These are phyloP conservation scores for Stictonetta naevosa DNA, from an alignment of 2,113 vertebrate genomes.

Conservation along the genomic window DNA sequence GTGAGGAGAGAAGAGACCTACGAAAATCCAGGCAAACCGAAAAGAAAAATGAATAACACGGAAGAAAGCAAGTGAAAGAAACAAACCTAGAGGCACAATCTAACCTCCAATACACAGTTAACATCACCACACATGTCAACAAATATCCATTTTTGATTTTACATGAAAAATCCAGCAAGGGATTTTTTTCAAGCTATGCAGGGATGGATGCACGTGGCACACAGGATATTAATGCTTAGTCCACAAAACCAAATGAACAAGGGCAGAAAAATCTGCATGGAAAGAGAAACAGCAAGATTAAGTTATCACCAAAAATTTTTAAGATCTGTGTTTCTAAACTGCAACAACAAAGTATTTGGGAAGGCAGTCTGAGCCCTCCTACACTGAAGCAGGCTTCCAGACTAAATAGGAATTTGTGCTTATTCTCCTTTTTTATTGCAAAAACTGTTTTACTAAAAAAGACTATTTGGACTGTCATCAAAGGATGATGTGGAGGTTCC, in stretches of 20 bases:
- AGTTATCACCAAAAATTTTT: background rate
- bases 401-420: background rate
- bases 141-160: constrained; percentile 28
- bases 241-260: background rate
- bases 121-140: background rate
- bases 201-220: background rate
- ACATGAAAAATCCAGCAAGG: constrained; percentile 18
- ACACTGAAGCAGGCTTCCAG: background rate
- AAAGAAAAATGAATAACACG: constrained; percentile 48
- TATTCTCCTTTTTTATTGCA: constrained; percentile 21
- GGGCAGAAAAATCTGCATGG: background rate
- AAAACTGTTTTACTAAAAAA: constrained; percentile 27
- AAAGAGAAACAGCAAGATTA: background rate
- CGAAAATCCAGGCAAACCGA: background rate
- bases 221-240: background rate
- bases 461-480: constrained; percentile 6
- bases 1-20: constrained; percentile 6
- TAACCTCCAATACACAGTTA: constrained; percentile 8
- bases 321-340: background rate
- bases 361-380: background rate
- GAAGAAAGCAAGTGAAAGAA: constrained; percentile 14
- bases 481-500: constrained; percentile 11
- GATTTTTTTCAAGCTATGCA: background rate
- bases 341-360: background rate
- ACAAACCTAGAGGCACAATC: constrained; percentile 12